phyloP scores from a whole-genome alignment of 2,888 invertebrate genomes.

The Polydrusus tereticollis region DNA sequence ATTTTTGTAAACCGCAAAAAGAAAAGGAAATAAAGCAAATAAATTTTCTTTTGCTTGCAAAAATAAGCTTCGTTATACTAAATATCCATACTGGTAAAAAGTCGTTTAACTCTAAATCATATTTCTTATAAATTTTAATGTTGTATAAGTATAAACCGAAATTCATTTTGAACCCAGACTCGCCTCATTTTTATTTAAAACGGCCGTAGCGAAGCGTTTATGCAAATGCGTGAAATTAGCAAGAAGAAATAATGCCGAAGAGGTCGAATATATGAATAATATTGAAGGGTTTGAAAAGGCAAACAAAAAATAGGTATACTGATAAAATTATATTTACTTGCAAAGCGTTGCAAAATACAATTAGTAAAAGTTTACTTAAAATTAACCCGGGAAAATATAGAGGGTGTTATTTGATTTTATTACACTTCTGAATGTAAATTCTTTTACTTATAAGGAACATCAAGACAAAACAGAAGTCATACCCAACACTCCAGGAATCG shows the following conservation, averaged over 20 bases:
- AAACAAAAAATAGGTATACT: neutral
- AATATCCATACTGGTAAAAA: neutral
- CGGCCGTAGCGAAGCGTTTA: constrained; percentile 32
- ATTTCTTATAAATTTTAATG: constrained; percentile 37
- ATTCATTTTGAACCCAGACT: constrained; percentile 21
- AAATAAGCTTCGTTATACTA: neutral
- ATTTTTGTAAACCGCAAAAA: neutral
- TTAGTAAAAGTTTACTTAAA: too few species aligned
- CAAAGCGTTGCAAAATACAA: too few species aligned
- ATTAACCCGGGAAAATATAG: too few species aligned
- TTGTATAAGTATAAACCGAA: constrained; percentile 20
- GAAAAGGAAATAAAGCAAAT: neutral
- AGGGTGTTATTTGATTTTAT: neutral
- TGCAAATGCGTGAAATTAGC: constrained; percentile 43
- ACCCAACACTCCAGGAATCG: too few species aligned
- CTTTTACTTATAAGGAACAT: too few species aligned
- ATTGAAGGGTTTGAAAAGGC: constrained; percentile 8
- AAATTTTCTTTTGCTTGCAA: neutral
- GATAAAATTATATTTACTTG: neutral
- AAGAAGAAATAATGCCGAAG: constrained; percentile 39
- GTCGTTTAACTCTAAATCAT: constrained; percentile 21
- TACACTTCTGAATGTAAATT: too few species aligned
- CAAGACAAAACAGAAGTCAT: too few species aligned
- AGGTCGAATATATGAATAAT: constrained; percentile 42
- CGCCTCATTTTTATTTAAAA: constrained; percentile 36